Evolutionary conservation across 2,113 vertebrate species (phyloP), one percentile per base, ranked within the genome.

Genomic region (Ameiurus melas): DNA sequence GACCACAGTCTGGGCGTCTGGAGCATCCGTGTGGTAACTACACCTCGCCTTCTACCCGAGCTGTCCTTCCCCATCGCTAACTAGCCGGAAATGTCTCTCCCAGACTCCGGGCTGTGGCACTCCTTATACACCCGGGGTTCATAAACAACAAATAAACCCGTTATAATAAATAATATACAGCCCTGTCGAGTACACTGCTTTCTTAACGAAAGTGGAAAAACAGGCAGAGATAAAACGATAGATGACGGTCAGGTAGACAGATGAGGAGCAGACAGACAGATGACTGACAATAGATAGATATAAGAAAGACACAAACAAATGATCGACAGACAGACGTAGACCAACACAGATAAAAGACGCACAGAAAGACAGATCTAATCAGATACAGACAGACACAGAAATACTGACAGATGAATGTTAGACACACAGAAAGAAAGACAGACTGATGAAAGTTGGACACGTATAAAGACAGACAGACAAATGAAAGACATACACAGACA

Each of bases 11-110:
- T 95, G 95, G 95, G 97, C 95, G 96, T 97, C 95, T 99, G 98
- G 98, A 99, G 97, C 97, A 97, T 99, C 97, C 97, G 98, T 98
- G 97, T 99, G 98, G 98, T 99, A 99, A 99, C 98, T 99, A 97
- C 97, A 94, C 47, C 86, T 75, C 75, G 87, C 80, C 13, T 33
- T 82, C 55, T 36, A 60, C 55, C 79, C 33, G 16, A 80, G n/a
- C 51, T 17, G 3, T 14, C 5, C 12, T 80, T 33, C 53, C 33
- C 5, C 39, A 27, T 60, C 19, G 6, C 55, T 53, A 5, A 79
- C 3, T 9, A 39, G 33, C 13, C 33, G 13, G 30, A 71, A 36
- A 75, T 27, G 3, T 77, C 25, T 77, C 73, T 27, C 75, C 25
- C 4, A 78, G 22, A 78, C 75, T 19, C 43, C 10, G 66, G 47